phyloP scores from a whole-genome alignment of 35 echinoderm and acorn worm genomes.

The Nesometra sesokonis region DNA sequence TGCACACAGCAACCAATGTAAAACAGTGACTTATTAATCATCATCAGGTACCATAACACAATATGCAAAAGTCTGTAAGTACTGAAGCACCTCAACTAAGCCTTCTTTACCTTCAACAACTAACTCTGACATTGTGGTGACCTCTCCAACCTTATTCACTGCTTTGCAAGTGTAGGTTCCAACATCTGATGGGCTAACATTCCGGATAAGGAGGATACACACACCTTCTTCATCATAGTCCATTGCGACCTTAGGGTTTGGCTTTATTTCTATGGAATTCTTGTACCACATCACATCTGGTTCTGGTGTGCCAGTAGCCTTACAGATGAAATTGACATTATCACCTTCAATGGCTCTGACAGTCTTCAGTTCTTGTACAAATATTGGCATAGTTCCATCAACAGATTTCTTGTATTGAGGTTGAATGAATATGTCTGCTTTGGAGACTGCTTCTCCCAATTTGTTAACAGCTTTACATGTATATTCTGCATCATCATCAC shows the following conservation, averaged over 20 bases:
- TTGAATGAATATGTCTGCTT: constrained; percentile 75
- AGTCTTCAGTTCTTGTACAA: constrained; percentile 51
- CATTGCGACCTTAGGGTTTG: constrained; percentile 42
- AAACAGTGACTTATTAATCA: constrained; percentile 12
- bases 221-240: constrained; percentile 68
- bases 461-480: constrained; percentile 89
- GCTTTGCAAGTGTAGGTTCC: constrained; percentile 77
- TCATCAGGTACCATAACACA: constrained; percentile 22
- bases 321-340: constrained; percentile 60
- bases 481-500: constrained; percentile 91
- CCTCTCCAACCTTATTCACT: constrained; percentile 60
- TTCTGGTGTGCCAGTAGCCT: constrained; percentile 55
- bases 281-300: constrained; percentile 90
- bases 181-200: constrained; percentile 36
- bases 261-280: constrained; percentile 57
- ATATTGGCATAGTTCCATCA: constrained; percentile 47
- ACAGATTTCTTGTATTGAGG: constrained; percentile 56
- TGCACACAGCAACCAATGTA: background rate
- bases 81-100: constrained; percentile 21
- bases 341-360: constrained; percentile 52
- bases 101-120: constrained; percentile 81
- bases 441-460: constrained; percentile 72
- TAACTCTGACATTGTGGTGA: constrained; percentile 59
- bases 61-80: constrained; percentile 45
- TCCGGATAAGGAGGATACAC: constrained; percentile 67